Evolutionary conservation across 2,797 vertebrate species (phyloP).

Genomic region (Tangara arthus): DNA sequence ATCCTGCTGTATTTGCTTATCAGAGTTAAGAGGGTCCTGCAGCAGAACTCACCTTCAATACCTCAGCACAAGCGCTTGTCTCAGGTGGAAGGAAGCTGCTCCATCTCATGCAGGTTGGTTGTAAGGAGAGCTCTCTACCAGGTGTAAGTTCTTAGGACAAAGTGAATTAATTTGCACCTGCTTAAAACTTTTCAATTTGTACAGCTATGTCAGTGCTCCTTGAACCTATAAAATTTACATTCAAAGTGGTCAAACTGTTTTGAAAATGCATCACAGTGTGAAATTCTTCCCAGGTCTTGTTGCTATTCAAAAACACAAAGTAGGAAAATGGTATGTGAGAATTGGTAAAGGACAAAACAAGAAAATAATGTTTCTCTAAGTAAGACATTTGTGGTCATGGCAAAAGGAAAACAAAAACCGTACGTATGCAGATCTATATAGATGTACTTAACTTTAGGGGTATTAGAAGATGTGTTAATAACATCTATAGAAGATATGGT

Average conservation of each 20-base stretch:
- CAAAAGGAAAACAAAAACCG: not conserved
- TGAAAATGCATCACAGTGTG: conserved; percentile 50
- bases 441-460: not conserved
- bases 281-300: conserved; percentile 21
- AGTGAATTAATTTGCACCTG: conserved; percentile 50
- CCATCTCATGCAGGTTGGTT: not conserved
- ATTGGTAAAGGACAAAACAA: conserved; percentile 30
- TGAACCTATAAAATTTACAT: conserved; percentile 63
- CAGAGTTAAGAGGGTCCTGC: not conserved
- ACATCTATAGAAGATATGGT: not conserved
- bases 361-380: not conserved
- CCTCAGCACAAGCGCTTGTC: not conserved
- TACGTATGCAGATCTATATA: not conserved
- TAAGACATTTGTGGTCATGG: not conserved
- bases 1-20: not conserved
- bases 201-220: not conserved
- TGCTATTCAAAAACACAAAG: conserved; percentile 33
- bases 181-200: conserved; percentile 34
- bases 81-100: not conserved
- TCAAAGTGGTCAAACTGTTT: conserved; percentile 66
- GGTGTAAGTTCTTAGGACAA: conserved; percentile 31
- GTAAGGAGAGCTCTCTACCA: conserved; percentile 12
- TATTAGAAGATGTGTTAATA: not conserved
- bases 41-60: not conserved
- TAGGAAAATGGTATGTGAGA: not conserved